Percentiles rank a stretch among this genome's conserved stretches.
Evolutionary conservation across 2,888 invertebrate species (phyloP).

Genomic region (Cantharis rustica): DNA sequence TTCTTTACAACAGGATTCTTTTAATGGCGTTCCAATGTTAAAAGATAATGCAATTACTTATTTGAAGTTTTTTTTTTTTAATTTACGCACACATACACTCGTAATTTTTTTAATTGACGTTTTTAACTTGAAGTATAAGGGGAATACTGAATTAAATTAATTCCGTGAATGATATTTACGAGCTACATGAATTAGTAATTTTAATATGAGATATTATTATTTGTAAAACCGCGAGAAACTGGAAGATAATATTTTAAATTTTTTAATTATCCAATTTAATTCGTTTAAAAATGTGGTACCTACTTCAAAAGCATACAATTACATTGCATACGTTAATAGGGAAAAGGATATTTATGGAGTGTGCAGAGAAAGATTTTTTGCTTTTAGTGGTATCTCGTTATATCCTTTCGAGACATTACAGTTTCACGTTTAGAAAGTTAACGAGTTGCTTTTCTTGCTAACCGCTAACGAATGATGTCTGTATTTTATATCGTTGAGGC

Average conservation of each 20-base stretch:
- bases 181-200: background rate
- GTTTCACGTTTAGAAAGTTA: background rate
- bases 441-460: background rate
- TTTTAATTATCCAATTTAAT: background rate
- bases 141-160: background rate
- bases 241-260: background rate
- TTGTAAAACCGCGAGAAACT: background rate
- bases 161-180: background rate
- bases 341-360: background rate
- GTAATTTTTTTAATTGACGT: background rate
- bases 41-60: background rate
- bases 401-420: background rate
- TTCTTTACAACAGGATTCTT: background rate
- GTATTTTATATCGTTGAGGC: background rate
- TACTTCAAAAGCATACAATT: background rate
- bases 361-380: background rate
- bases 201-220: background rate
- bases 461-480: background rate
- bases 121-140: background rate
- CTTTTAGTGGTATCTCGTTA: background rate
- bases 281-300: background rate
- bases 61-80: background rate
- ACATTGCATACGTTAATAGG: background rate
- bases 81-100: background rate
- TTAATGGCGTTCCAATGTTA: background rate